Base-by-base conservation (phyloP, 2,797 vertebrate species). In the Cottoperca gobio region DNA sequence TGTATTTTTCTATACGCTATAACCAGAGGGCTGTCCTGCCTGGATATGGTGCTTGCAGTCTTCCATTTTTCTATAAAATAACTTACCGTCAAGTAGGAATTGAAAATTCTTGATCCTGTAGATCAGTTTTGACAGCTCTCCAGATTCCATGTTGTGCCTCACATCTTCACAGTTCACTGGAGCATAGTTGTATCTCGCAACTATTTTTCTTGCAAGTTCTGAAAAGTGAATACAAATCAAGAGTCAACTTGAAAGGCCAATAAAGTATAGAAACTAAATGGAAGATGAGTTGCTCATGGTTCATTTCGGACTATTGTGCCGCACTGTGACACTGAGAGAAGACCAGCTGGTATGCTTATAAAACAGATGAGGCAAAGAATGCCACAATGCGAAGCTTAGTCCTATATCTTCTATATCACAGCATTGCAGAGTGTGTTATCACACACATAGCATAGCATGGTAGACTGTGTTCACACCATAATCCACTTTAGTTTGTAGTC, bases 51-150 rank as follows among this genome's bases (percentile, higher is more conserved):
- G 10, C 45, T 21, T 45, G 50, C 54, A 12, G 11, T 69, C 45
- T 64, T 70, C 28, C 21, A 65, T n/a, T 69, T 65, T 68, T 58
- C 24, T 58, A 63, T 48, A 49, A 63, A 45, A 65, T 54, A 71
- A 46, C 2, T 5, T 33, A 5, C 11, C n/a, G 2, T 59, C 24
- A 68, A 53, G 60, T 10, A 24, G 40, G 19, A 28, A 46, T 70
- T 77, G 23, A 62, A 35, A 65, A 50, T 42, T 59, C 23, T 50
- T 35, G 45, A 54, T 58, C 39, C 54, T 48, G 21, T 17, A 48
- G 64, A 76, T 69, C 45, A 53, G 14, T 7, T 23, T 31, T 66
- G 55, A 70, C 73, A 54, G 55, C 54, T 62, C 35, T 57, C 67
- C n/a, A 16, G 1, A 39, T 67, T 77, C n/a, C 40, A 50, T 70